A percentile compares a stretch with the other conserved stretches of the same genome.
These are phyloP conservation scores for Lophotis ruficrista DNA, from an alignment of 2,113 vertebrate genomes.

Conservation along the genomic window DNA sequence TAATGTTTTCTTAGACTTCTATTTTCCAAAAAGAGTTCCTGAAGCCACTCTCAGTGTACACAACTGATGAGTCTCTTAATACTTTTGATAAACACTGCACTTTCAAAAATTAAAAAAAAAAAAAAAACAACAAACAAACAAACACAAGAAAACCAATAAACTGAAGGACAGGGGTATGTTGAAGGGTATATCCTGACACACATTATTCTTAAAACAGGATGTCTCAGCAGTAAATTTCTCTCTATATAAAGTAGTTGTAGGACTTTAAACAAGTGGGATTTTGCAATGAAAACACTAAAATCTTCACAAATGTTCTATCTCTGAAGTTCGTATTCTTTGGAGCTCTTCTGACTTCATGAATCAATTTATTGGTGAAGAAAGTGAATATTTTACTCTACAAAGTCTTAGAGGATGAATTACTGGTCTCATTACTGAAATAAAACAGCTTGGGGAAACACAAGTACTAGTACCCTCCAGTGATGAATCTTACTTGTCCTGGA, in stretches of 20 bases:
- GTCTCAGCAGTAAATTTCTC: not conserved
- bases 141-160: not conserved
- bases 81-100: not conserved
- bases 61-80: not conserved
- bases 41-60: not conserved
- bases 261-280: fast-evolving
- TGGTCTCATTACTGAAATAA: not conserved
- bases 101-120: not conserved
- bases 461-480: not conserved
- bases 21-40: not conserved
- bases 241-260: not conserved
- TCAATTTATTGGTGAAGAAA: not conserved
- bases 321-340: not conserved
- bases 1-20: not conserved
- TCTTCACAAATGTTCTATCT: not conserved
- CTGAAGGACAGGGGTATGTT: not conserved
- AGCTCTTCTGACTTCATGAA: not conserved
- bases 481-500: not conserved
- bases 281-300: not conserved
- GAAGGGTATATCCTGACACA: not conserved
- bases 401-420: not conserved
- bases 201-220: not conserved
- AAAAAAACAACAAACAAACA: not conserved
- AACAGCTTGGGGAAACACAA: not conserved
- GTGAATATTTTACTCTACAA: not conserved